A percentile compares a stretch with the other conserved stretches of the same genome.
Conservation (phyloP, 1,140 invertebrate species). For the Papilio machaon region DNA sequence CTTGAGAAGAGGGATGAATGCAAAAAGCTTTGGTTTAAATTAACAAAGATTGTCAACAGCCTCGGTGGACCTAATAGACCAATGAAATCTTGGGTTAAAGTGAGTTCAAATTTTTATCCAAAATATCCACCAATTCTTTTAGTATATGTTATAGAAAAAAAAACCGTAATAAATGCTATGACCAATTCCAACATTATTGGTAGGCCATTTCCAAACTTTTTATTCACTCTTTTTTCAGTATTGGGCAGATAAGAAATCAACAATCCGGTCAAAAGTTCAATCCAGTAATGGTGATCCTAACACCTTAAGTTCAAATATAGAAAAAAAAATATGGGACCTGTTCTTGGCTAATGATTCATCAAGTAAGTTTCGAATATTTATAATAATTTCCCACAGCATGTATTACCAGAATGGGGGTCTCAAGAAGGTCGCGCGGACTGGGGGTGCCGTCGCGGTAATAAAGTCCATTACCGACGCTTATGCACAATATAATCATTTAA, state of each 20-base stretch:
- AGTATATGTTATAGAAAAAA: background rate
- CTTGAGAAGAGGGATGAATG: slow-evolving; percentile 70
- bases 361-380: slow-evolving; percentile 53
- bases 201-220: background rate
- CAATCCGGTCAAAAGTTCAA: slow-evolving; percentile 68
- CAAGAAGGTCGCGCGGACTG: too few relatives aligned
- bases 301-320: slow-evolving; percentile 68
- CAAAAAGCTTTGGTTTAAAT: slow-evolving; percentile 52
- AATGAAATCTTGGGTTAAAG: slow-evolving; percentile 77
- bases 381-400: too few relatives aligned
- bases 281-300: slow-evolving; percentile 66
- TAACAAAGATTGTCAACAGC: slow-evolving; percentile 68
- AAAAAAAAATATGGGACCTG: slow-evolving; percentile 74
- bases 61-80: slow-evolving; percentile 68
- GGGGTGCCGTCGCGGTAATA: too few relatives aligned
- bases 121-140: background rate
- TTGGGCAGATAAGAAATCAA: slow-evolving; percentile 77
- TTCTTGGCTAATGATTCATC: slow-evolving; percentile 63
- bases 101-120: slow-evolving; percentile 44
- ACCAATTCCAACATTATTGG: background rate
- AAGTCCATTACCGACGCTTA: too few relatives aligned
- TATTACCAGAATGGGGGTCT: too few relatives aligned
- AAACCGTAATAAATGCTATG: background rate
- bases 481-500: too few relatives aligned
- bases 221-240: slow-evolving; percentile 53